Conservation (phyloP, 2,888 invertebrate species). For the Azorinus chamasolen region DNA sequence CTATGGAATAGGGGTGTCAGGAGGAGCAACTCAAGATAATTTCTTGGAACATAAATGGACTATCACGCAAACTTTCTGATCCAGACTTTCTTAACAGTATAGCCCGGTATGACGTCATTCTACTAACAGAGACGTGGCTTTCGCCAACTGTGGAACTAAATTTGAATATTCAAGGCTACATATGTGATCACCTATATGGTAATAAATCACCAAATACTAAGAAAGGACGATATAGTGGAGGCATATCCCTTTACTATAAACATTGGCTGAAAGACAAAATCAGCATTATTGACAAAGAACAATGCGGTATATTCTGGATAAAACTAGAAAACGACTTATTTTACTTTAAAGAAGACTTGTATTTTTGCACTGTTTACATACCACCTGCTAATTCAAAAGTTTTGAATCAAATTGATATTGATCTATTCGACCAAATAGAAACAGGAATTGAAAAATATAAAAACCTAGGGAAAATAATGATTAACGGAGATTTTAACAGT, state of each 20-base stretch:
- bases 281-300: neutral
- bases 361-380: constrained; percentile 2
- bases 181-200: constrained; percentile 3
- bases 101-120: neutral
- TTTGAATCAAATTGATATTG: neutral
- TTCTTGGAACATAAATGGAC: no score
- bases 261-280: neutral
- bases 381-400: neutral
- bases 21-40: neutral
- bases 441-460: neutral
- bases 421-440: constrained; percentile 7
- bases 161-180: constrained; percentile 1
- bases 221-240: constrained; percentile 13
- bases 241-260: constrained; percentile 10
- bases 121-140: constrained; percentile 12
- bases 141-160: neutral
- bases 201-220: neutral
- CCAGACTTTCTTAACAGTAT: neutral
- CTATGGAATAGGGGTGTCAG: constrained; percentile 21
- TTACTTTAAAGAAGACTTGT: neutral
- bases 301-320: no score
- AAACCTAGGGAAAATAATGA: neutral
- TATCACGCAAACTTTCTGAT: neutral
- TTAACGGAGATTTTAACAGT: constrained; percentile 1
- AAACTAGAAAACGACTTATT: no score